Base-by-base conservation (phyloP, 1,140 invertebrate species). In the Neodiprion lecontei region DNA sequence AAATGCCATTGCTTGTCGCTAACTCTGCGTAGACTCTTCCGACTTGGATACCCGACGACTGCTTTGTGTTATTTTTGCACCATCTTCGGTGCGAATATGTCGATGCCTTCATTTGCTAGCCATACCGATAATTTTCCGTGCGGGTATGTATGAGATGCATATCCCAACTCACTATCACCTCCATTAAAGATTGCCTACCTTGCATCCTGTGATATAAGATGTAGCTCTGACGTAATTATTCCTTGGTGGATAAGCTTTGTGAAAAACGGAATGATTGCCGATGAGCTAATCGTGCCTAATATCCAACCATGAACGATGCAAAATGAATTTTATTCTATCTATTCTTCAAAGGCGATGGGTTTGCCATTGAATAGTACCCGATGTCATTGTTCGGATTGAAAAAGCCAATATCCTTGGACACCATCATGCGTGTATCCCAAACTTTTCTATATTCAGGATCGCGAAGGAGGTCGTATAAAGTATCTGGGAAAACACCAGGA, bases 381-480 rank as follows among this genome's bases (percentile, higher is more conserved):
- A 98, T 92, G 87, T 97, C 96, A 85, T 97, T 97, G 85, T 97
- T 97, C 65, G 96, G 95, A 90, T 97, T 97, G 80, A 98, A 91
- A 85, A 93, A 95, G 23, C 96, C 96, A 74, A 97, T 96, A 84
- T 97, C 95, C 81, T 93, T 92, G 7, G 95, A 94, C 71, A 94
- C 92, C 53, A 96, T 89, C 94, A 97, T 96, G 85, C 95, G 93
- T 68, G 92, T 93, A 86, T 97, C 96, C 96, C 96, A 97, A 72
- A 95, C 91, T 84, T 94, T 95, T 76, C 96, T 89, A 87, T 96
- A 97, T 76, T 95, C 93, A 14, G 95, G 95, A 88, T 97, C 96
- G 83, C 96, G 95, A 53, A 97, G 89, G 71, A 97, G 96, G 88
- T 98, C 96, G 85, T 96, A 98, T 75, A 96, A 83, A 1, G 92